A percentile compares a stretch with the other conserved stretches of the same genome.
These are phyloP conservation scores for Enteromius argenteus DNA, from an alignment of 2,797 vertebrate genomes.

Conservation along the genomic window DNA sequence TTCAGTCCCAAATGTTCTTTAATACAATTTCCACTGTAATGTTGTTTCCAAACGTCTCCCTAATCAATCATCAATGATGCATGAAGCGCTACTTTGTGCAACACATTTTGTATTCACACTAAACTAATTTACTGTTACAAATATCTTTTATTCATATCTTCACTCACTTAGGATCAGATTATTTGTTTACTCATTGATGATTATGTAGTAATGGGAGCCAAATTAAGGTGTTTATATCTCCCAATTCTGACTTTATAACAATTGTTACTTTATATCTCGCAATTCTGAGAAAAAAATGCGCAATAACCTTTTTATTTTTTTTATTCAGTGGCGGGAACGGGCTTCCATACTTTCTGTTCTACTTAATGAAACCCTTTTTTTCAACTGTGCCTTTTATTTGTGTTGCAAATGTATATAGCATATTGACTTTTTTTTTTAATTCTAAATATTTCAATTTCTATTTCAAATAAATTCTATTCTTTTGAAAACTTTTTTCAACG, in stretches of 20 bases:
- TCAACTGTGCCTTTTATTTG: too few relatives aligned
- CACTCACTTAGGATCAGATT: not conserved
- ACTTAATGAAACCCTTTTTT: too few relatives aligned
- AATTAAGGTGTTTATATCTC: not conserved
- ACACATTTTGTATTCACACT: not conserved
- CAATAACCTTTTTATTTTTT: too few relatives aligned
- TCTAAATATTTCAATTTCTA: too few relatives aligned
- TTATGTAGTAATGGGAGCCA: not conserved
- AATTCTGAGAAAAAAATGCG: too few relatives aligned
- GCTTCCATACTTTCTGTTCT: too few relatives aligned
- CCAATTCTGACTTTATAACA: too few relatives aligned
- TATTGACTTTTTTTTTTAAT: too few relatives aligned
- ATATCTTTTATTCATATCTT: constrained; percentile 20
- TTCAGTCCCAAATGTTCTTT: constrained; percentile 16
- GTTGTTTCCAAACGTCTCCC: not conserved
- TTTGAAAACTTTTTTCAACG: not conserved
- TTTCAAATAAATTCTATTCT: too few relatives aligned
- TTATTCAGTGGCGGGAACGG: too few relatives aligned
- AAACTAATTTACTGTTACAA: constrained; percentile 18
- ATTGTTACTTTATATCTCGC: too few relatives aligned
- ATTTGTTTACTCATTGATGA: constrained; percentile 12
- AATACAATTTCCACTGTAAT: constrained; percentile 9
- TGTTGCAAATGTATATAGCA: too few relatives aligned
- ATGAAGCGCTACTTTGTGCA: not conserved
- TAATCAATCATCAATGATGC: not conserved